phyloP scores from a whole-genome alignment of 2,113 vertebrate genomes.

The Mesitornis unicolor region DNA sequence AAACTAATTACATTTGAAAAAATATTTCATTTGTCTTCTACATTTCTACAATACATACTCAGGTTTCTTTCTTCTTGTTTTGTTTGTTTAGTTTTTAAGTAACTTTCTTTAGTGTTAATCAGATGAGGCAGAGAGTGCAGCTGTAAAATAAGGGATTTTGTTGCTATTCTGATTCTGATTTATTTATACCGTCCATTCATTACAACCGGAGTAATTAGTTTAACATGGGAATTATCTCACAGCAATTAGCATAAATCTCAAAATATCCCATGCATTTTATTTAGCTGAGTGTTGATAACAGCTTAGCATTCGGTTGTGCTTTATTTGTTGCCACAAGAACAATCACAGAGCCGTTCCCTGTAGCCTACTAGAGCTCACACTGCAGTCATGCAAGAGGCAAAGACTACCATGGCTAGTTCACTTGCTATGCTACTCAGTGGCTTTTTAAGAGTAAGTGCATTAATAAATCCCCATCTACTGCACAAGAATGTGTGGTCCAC shows the following conservation, averaged over 20 bases:
- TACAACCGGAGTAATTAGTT: not conserved
- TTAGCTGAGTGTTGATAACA: conserved; percentile 8
- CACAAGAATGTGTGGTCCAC: conserved; percentile 15
- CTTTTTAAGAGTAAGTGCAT: conserved; percentile 59
- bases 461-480: conserved; percentile 43
- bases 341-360: conserved; percentile 35
- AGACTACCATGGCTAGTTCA: conserved; percentile 12
- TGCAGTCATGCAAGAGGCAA: conserved; percentile 36
- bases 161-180: conserved; percentile 43
- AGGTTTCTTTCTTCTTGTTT: conserved; percentile 68
- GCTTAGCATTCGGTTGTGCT: conserved; percentile 68
- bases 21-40: conserved; percentile 84
- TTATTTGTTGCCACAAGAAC: conserved; percentile 63
- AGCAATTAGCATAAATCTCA: not conserved
- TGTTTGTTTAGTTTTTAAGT: conserved; percentile 53
- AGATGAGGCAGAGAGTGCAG: conserved; percentile 69
- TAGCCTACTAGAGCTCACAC: conserved; percentile 31
- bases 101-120: conserved; percentile 55
- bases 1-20: conserved; percentile 85
- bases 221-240: conserved; percentile 7
- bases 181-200: not conserved
- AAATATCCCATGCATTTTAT: not conserved
- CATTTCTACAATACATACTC: conserved; percentile 83
- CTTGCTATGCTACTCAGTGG: conserved; percentile 63
- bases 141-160: conserved; percentile 59